Evolutionary conservation across 1,140 invertebrate genomes (phyloP).

Genomic region (Pristionchus pacificus): DNA sequence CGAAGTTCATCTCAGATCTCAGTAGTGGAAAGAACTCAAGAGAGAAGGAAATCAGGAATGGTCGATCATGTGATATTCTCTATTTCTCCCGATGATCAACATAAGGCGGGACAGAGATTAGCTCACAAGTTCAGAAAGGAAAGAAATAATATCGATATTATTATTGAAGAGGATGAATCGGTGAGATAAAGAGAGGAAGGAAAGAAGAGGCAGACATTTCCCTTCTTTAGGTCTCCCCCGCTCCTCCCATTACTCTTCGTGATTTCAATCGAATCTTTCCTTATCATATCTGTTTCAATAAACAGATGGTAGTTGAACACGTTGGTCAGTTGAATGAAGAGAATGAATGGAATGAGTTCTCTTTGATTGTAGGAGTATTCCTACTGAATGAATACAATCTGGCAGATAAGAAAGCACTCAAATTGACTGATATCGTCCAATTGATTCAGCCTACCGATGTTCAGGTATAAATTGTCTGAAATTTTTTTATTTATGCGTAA

Average conservation of each 20-base stretch:
- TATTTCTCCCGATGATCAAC: conserved; percentile 32
- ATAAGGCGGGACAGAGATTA: conserved; percentile 17
- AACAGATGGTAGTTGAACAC: conserved; percentile 41
- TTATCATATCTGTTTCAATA: conserved; percentile 34
- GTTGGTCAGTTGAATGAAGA: conserved; percentile 18
- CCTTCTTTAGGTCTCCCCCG: too few relatives aligned
- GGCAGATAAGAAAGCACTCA: conserved; percentile 29
- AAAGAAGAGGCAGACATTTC: not conserved
- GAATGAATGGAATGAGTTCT: not conserved
- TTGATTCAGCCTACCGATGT: conserved; percentile 25
- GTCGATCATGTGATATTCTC: conserved; percentile 36
- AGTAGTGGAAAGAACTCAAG: conserved; percentile 30
- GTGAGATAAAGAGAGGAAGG: not conserved
- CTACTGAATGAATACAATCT: conserved; percentile 28
- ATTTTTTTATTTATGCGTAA: too few relatives aligned
- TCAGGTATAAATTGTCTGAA: conserved; percentile 2
- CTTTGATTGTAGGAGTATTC: conserved; percentile 15
- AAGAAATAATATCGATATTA: not conserved
- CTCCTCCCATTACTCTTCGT: conserved; percentile 11
- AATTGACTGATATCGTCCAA: conserved; percentile 27
- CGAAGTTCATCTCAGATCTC: conserved; percentile 22
- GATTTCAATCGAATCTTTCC: conserved; percentile 33
- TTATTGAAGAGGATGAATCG: not conserved
- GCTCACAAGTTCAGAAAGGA: conserved; percentile 28
- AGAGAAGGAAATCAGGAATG: conserved; percentile 31